Conservation (phyloP, 2,888 invertebrate species). For the Caenorhabditis uteleia region DNA sequence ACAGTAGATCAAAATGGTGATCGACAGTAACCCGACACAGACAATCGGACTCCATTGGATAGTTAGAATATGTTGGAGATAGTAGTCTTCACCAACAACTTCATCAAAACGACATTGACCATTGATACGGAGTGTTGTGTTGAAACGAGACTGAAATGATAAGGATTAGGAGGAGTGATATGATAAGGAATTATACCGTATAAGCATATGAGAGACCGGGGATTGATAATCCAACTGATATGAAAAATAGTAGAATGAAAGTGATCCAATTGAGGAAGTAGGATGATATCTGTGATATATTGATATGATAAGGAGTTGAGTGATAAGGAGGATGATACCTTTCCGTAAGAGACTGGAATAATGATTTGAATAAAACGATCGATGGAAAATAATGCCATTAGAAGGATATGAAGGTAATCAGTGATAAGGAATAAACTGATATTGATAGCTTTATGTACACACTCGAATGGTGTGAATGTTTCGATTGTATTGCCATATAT, state of each 20-base stretch:
- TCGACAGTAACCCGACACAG: slow-evolving; percentile 30
- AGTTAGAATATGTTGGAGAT: slow-evolving; percentile 26
- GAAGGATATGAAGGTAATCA: slow-evolving; percentile 38
- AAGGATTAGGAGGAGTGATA: not conserved
- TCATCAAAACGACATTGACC: slow-evolving; percentile 48
- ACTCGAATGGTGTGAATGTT: slow-evolving; percentile 31
- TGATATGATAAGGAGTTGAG: slow-evolving; percentile 1
- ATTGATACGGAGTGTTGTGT: slow-evolving; percentile 28
- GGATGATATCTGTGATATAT: slow-evolving; percentile 1
- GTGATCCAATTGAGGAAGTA: too few species aligned
- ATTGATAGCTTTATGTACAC: slow-evolving; percentile 31
- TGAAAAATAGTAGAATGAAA: slow-evolving; percentile 15
- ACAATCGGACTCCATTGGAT: slow-evolving; percentile 46
- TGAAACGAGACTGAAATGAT: slow-evolving; percentile 26
- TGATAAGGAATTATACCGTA: slow-evolving; percentile 10
- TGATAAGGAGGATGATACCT: slow-evolving; percentile 2
- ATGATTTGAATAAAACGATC: slow-evolving; percentile 38
- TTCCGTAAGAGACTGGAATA: slow-evolving; percentile 37
- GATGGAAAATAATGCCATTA: slow-evolving; percentile 12
- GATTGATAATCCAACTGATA: slow-evolving; percentile 15
- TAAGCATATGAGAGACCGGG: slow-evolving; percentile 14
- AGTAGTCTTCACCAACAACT: slow-evolving; percentile 43
- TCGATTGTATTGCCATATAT: slow-evolving; percentile 44
- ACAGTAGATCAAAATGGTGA: slow-evolving; percentile 30
- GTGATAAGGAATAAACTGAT: slow-evolving; percentile 30